Evolutionary conservation across 2,113 vertebrate genomes (phyloP), one percentile per base, ranked within the genome.

Genomic region (Ptilorrhoa leucosticta): DNA sequence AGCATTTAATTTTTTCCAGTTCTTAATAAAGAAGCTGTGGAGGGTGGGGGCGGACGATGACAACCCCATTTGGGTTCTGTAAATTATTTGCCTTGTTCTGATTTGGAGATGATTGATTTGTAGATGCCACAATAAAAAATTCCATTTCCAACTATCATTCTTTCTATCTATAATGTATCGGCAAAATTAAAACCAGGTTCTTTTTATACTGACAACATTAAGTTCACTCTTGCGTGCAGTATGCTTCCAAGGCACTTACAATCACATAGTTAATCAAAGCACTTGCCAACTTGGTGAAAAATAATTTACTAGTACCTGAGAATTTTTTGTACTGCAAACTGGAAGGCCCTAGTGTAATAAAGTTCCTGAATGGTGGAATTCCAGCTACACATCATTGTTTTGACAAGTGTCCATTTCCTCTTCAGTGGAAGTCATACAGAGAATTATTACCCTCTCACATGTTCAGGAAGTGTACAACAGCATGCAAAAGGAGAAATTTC

Each of bases 331-430:
- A 27, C 50, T 53, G 30, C 17, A 57, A 60, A 84, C 20, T 51
- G 65, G 72, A 71, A 89, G 31, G 60, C n/a, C 23, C 7, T 18
- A 35, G 15, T 7, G 1, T 64, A 85, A 57, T 45, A 56, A 88
- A 77, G 60, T 37, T 93, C 35, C 66, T 69, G 50, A 30, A 86
- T 50, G 35, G 75, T 80, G 47, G 54, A 82, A 94, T 77, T 54
- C 42, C 75, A 90, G 51, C 27, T 7, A 2, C 21, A 35, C 53
- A 51, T 79, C 18, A 81, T 81, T 95, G 64, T 90, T 95, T 80
- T 83, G 79, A 93, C 72, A 92, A 95, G 88, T 53, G 92, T 37
- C 47, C n/a, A 78, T 81, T 96, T 97, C 95, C 93, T 90, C 60
- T 58, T 63, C 63, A 83, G 61, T 87, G 93, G 91, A 94, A 96